A percentile compares a stretch with the other conserved stretches of the same genome.
Evolutionary conservation across 2,888 invertebrate species (phyloP).

Genomic region (Epistrophe grossulariae): DNA sequence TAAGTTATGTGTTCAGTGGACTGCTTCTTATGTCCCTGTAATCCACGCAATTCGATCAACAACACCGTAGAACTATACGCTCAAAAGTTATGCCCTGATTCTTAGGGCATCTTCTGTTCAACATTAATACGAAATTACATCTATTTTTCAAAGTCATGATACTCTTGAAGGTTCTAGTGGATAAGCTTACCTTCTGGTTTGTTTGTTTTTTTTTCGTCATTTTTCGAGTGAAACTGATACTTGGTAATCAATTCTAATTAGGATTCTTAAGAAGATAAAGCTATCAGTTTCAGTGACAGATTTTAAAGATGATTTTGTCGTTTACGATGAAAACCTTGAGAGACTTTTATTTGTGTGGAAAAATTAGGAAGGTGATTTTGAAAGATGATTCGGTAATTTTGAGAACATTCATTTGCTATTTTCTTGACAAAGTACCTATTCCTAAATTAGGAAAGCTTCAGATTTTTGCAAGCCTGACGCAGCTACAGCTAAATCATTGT

Average conservation of each 20-base stretch:
- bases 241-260: slow-evolving; percentile 43
- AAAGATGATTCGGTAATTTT: no score
- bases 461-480: no score
- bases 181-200: slow-evolving; percentile 7
- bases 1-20: slow-evolving; percentile 25
- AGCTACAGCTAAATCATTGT: no score
- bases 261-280: slow-evolving; percentile 28
- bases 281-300: slow-evolving; percentile 4
- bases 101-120: neutral
- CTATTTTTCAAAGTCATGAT: slow-evolving; percentile 26
- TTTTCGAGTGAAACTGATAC: slow-evolving; percentile 3
- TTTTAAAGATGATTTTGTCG: neutral
- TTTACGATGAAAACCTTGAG: neutral
- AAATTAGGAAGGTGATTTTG: no score
- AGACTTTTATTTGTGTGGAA: neutral
- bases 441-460: no score
- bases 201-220: neutral
- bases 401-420: no score
- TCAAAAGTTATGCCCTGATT: neutral
- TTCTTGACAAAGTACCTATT: no score
- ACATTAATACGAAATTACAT: slow-evolving; percentile 12
- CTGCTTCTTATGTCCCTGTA: slow-evolving; percentile 16
- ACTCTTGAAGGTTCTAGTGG: slow-evolving; percentile 5
- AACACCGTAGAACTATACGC: neutral
- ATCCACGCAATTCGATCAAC: slow-evolving; percentile 36